Conservation (phyloP, 1,140 invertebrate species). For the Drosophila gunungcola region DNA sequence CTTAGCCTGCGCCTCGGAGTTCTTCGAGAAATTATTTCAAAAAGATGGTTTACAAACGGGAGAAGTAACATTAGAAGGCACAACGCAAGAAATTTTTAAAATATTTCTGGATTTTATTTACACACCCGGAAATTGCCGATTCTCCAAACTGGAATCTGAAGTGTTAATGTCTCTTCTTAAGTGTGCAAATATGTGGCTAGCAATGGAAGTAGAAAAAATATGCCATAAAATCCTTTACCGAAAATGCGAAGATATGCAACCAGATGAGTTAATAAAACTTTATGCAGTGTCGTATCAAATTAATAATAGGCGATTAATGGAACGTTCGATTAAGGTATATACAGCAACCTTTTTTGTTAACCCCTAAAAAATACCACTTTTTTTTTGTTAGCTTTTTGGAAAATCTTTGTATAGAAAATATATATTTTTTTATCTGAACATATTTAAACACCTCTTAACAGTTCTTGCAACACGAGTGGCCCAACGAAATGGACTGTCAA, state of each 20-base stretch:
- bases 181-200: constrained; percentile 3
- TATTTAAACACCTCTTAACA: neutral
- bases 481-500: neutral
- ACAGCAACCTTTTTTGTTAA: too few species aligned
- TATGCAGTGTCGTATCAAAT: neutral
- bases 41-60: neutral
- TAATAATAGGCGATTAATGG: neutral
- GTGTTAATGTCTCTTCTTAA: neutral
- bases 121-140: neutral
- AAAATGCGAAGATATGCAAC: neutral
- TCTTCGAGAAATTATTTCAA: neutral
- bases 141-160: neutral
- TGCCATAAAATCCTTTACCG: neutral
- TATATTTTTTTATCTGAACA: too few species aligned
- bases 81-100: neutral
- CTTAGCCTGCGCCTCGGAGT: neutral
- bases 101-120: constrained; percentile 2
- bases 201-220: neutral
- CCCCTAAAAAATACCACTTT: too few species aligned
- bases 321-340: neutral
- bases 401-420: too few species aligned
- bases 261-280: neutral
- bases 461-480: neutral
- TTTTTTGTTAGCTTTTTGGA: too few species aligned
- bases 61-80: neutral